phyloP scores from a whole-genome alignment of 2,113 vertebrate species.

The Mellivora capensis region DNA sequence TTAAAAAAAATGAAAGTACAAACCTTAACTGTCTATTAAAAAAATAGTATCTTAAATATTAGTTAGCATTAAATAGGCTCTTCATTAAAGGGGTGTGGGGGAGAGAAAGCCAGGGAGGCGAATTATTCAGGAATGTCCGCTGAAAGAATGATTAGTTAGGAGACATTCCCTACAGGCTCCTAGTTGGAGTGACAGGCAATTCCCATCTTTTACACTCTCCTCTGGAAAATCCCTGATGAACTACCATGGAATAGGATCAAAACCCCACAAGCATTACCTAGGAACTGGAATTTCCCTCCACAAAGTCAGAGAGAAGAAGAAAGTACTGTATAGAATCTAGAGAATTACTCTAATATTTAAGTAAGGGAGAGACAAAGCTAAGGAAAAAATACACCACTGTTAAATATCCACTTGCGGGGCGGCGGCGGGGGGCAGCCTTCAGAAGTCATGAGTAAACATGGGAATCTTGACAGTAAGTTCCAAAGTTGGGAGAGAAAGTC shows the following conservation, averaged over 20 bases:
- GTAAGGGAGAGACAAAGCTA: background rate
- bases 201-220: background rate
- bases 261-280: background rate
- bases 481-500: background rate
- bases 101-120: background rate
- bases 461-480: background rate
- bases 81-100: background rate
- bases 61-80: background rate
- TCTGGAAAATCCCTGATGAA: background rate
- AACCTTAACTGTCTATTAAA: slow-evolving; percentile 25
- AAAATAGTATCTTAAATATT: background rate
- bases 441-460: background rate
- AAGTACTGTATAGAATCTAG: background rate
- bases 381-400: background rate
- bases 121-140: background rate
- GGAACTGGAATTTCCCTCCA: background rate
- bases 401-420: background rate
- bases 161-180: rapidly evolving
- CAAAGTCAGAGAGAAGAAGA: background rate
- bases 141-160: background rate
- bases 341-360: background rate
- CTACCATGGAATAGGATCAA: background rate
- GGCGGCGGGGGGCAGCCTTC: background rate
- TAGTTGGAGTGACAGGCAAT: background rate
- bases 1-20: background rate